Evolutionary conservation across 2,797 vertebrate genomes (phyloP).

Genomic region (Siniperca scherzeri): DNA sequence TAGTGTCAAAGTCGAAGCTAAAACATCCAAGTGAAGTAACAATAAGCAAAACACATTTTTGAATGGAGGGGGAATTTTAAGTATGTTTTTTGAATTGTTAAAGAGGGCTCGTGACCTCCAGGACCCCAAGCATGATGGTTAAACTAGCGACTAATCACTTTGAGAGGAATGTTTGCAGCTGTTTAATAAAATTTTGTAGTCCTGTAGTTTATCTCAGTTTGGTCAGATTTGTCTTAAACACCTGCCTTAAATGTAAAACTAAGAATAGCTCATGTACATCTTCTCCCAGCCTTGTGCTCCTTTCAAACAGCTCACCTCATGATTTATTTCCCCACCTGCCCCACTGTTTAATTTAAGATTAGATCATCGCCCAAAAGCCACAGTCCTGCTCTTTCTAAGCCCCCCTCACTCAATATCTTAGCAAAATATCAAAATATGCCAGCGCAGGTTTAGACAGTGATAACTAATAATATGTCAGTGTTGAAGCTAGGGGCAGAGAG

Average conservation of each 20-base stretch:
- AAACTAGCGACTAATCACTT: background rate
- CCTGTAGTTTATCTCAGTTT: constrained; percentile 18
- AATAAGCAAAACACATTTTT: background rate
- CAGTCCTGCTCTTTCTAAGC: constrained; percentile 39
- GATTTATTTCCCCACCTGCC: constrained; percentile 73
- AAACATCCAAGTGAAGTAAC: background rate
- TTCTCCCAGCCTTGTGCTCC: constrained; percentile 13
- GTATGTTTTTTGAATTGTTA: background rate
- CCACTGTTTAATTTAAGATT: constrained; percentile 75
- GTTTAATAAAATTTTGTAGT: background rate
- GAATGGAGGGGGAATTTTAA: background rate
- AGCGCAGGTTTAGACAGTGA: constrained; percentile 68
- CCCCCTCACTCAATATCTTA: constrained; percentile 66
- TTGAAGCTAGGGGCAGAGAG: constrained; percentile 50
- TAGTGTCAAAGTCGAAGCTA: background rate
- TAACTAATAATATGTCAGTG: constrained; percentile 67
- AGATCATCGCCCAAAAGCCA: constrained; percentile 48
- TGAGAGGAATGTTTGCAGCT: background rate
- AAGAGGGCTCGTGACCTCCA: background rate
- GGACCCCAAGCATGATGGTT: background rate
- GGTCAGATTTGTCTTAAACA: constrained; percentile 34
- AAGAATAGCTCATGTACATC: constrained; percentile 42
- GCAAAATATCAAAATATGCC: constrained; percentile 78
- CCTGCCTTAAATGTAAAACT: constrained; percentile 41
- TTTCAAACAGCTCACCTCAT: constrained; percentile 64